Conservation (phyloP, 2,888 invertebrate genomes). For the Eristalis arbustorum region DNA sequence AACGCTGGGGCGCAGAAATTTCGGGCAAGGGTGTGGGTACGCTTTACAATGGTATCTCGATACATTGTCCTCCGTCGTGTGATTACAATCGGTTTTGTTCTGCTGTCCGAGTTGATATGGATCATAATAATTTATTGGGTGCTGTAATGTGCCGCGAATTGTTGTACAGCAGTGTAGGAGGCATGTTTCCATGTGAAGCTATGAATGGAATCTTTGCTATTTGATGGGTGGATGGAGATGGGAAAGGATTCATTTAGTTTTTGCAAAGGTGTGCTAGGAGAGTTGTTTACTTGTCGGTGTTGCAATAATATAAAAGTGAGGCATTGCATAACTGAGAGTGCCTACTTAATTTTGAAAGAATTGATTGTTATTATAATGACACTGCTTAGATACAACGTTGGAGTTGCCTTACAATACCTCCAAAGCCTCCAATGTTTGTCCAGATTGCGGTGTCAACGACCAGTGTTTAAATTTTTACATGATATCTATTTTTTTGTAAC, state of each 20-base stretch:
- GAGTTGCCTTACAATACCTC: too few relatives aligned
- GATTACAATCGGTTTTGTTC: constrained; percentile 23
- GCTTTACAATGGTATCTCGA: not conserved
- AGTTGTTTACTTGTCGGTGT: too few relatives aligned
- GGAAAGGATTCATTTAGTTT: not conserved
- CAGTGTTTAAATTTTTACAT: too few relatives aligned
- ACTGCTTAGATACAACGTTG: too few relatives aligned
- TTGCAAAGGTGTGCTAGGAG: not conserved
- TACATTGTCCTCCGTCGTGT: not conserved
- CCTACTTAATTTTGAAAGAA: too few relatives aligned
- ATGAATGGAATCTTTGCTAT: not conserved
- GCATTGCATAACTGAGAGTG: too few relatives aligned
- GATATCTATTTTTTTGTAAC: too few relatives aligned
- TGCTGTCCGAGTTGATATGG: constrained; percentile 8
- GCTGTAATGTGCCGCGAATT: not conserved
- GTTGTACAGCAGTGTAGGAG: not conserved
- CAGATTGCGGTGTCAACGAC: too few relatives aligned
- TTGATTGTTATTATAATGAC: too few relatives aligned
- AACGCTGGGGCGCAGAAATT: not conserved
- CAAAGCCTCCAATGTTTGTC: too few relatives aligned
- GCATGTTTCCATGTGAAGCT: not conserved
- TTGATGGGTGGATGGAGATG: not conserved
- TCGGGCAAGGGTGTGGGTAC: not conserved
- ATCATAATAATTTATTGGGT: constrained; percentile 37
- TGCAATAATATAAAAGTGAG: too few relatives aligned